phyloP scores from a whole-genome alignment of 2,113 vertebrate genomes.

The Crypturellus undulatus region DNA sequence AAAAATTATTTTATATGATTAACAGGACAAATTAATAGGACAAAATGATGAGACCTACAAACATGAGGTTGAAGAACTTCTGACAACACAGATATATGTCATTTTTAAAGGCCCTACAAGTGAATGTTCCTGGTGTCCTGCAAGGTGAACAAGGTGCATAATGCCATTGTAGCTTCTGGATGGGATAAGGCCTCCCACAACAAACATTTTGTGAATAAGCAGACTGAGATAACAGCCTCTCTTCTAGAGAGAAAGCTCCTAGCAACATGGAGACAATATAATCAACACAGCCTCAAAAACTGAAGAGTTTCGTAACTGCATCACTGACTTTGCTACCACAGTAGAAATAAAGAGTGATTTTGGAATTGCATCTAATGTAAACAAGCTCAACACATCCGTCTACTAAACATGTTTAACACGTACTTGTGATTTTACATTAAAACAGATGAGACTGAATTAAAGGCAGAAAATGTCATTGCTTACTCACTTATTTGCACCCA shows the following conservation, averaged over 20 bases:
- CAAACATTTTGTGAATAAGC: background rate
- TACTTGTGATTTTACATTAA: background rate
- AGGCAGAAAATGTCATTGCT: background rate
- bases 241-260: background rate
- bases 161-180: background rate
- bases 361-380: background rate
- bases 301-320: background rate
- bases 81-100: background rate
- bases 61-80: background rate
- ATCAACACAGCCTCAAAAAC: background rate
- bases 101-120: background rate
- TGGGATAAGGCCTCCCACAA: background rate
- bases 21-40: background rate
- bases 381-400: background rate
- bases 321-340: background rate
- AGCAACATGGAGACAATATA: background rate
- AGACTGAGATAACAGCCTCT: background rate
- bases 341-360: background rate
- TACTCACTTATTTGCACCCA: constrained; percentile 97
- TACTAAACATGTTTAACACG: background rate
- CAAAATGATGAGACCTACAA: background rate
- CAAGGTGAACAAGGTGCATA: background rate
- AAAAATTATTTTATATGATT: background rate
- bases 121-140: background rate
- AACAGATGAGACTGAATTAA: background rate